Conservation (phyloP, 2,888 invertebrate species). For the Volucella inflata region DNA sequence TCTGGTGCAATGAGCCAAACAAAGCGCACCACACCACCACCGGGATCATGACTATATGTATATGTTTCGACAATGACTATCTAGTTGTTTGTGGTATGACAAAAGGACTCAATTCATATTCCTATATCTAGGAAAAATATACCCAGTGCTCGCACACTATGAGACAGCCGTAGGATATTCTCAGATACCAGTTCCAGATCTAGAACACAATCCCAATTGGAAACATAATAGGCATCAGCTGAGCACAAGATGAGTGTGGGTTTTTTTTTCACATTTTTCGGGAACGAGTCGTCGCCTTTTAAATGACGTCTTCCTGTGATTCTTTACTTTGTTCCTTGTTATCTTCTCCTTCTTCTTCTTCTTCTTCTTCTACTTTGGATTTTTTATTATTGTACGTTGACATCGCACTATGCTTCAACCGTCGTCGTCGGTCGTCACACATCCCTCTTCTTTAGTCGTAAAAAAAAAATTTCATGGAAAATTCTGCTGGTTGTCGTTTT, state of each 20-base stretch:
- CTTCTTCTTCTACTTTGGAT: too few relatives aligned
- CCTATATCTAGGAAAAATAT: neutral
- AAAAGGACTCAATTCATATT: constrained; percentile 52
- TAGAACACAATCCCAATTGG: constrained; percentile 53
- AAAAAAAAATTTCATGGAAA: constrained; percentile 61
- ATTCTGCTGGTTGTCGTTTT: constrained; percentile 56
- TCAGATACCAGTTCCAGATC: neutral
- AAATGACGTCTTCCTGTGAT: too few relatives aligned
- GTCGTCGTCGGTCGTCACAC: neutral
- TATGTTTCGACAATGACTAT: neutral
- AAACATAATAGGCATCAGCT: constrained; percentile 68
- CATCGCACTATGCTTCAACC: too few relatives aligned
- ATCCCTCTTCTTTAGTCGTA: constrained; percentile 21
- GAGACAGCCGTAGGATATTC: neutral
- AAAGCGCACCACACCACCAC: constrained; percentile 40
- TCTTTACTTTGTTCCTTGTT: too few relatives aligned
- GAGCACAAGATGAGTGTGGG: constrained; percentile 45
- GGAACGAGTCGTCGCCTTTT: constrained; percentile 12
- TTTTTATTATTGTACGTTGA: too few relatives aligned
- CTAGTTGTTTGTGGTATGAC: constrained; percentile 13
- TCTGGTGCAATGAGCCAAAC: constrained; percentile 55
- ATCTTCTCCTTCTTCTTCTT: too few relatives aligned
- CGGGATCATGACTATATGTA: constrained; percentile 39
- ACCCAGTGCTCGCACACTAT: neutral
- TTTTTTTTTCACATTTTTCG: constrained; percentile 22